Base-by-base conservation (phyloP, 2,888 invertebrate species). In the Drosophila multiciliata region DNA sequence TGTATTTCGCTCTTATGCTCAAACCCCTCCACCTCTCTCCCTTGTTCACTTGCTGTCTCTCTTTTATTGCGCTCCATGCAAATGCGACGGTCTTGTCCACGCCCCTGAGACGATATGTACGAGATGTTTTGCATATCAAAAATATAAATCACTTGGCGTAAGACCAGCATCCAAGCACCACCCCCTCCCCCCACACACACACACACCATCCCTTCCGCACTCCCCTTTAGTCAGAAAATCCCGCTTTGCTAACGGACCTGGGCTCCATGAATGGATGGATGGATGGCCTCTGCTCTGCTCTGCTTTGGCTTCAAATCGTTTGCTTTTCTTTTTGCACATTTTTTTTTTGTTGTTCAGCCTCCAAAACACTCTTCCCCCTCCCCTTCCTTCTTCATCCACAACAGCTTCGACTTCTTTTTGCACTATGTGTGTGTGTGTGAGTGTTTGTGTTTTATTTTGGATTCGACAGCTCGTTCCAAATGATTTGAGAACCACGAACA, bases 81-180 rank as follows among this genome's bases (percentile, higher is more conserved):
- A 85, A 82, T 85, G 77, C 73, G 73, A 76, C 61, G 83, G 82
- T 80, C 72, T 82, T 81, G 82, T 81, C 81, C 84, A 83, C 81
- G 81, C 83, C 81, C 83, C 81, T 66, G 80, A 75, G 74, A 73
- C 73, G 83, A 73, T 78, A 81, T 75, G 81, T 78, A 78, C 65
- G 75, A 75, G 70, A 79, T 90, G 89, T 89, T 88, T 86, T 88
- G 90, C 90, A 90, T 88, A 90, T 90, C 90, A 83, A 83, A 90
- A 89, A 88, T 86, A 88, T 88, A 88, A 88, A 88, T 88, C 87
- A 88, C 90, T 90, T 86, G 88, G 79, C 88, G 81, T 86, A 86
- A 89, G 85, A 86, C 85, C 85, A 88, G 85, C 84, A 66, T 70
- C 71, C 83, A 61, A 69, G 40, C 35, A 17, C 54, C 55, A 17